Evolutionary conservation across 2,113 vertebrate genomes (phyloP).

Genomic region (Apistogramma diplotaenia): DNA sequence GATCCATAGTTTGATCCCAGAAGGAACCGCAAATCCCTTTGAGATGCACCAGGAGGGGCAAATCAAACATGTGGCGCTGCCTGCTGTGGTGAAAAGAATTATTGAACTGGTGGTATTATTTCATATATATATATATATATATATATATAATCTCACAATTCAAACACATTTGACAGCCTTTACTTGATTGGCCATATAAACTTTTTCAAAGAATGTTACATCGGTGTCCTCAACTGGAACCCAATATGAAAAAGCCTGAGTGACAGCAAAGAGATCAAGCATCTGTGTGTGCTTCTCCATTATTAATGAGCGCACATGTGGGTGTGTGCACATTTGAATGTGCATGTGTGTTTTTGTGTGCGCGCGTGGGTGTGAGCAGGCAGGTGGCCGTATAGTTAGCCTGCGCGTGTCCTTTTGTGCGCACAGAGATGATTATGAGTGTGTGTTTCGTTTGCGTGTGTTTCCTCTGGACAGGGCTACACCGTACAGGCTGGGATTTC

Average conservation of each 20-base stretch:
- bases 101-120: background rate
- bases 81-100: background rate
- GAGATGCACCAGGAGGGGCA: background rate
- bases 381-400: background rate
- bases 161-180: constrained; percentile 1
- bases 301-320: constrained; percentile 15
- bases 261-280: constrained; percentile 50
- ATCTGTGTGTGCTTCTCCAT: constrained; percentile 28
- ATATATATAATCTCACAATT: no score
- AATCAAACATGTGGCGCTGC: background rate
- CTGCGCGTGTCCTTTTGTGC: background rate
- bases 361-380: background rate
- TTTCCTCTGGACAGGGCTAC: constrained; percentile 8
- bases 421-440: background rate
- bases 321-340: background rate
- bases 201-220: constrained; percentile 30
- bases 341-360: background rate
- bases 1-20: background rate
- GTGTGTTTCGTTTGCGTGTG: constrained; percentile 5
- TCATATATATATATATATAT: no score
- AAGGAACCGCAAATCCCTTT: background rate
- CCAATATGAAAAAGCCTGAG: constrained; percentile 37
- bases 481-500: constrained; percentile 6
- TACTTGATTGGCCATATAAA: constrained; percentile 5
- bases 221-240: constrained; percentile 49